Evolutionary conservation across 2,888 invertebrate genomes (phyloP).

Genomic region (Cryptops parisi): DNA sequence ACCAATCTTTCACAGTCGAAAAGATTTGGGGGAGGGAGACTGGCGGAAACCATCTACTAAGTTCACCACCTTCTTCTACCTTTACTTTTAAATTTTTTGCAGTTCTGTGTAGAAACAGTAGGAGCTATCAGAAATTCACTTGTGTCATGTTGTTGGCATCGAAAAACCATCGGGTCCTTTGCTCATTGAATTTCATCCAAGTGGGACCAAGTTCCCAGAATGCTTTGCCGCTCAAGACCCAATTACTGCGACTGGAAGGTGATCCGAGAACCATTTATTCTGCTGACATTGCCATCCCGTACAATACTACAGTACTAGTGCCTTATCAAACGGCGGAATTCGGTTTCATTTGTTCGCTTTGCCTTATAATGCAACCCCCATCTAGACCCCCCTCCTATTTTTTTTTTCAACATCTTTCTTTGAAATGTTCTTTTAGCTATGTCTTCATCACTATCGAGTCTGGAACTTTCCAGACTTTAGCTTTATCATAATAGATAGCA

Average conservation of each 20-base stretch:
- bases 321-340: conserved; percentile 16
- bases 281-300: conserved; percentile 15
- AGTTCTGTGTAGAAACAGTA: too few species aligned
- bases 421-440: too few species aligned
- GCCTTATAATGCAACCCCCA: conserved; percentile 7
- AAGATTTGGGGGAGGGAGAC: too few species aligned
- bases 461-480: too few species aligned
- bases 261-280: conserved; percentile 14
- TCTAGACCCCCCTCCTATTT: background rate
- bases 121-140: background rate
- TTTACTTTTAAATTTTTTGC: too few species aligned
- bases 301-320: too few species aligned
- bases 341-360: conserved; percentile 12
- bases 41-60: too few species aligned
- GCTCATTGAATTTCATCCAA: conserved; percentile 14
- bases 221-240: conserved; percentile 5
- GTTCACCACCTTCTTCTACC: too few species aligned
- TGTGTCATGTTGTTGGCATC: background rate
- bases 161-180: conserved; percentile 3
- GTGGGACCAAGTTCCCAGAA: conserved; percentile 7
- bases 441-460: too few species aligned
- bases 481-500: too few species aligned
- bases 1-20: too few species aligned
- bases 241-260: conserved; percentile 12
- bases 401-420: too few species aligned